These are phyloP conservation scores for Spea multiplicata DNA, from an alignment of 2,113 vertebrate genomes.

Conservation along the genomic window DNA sequence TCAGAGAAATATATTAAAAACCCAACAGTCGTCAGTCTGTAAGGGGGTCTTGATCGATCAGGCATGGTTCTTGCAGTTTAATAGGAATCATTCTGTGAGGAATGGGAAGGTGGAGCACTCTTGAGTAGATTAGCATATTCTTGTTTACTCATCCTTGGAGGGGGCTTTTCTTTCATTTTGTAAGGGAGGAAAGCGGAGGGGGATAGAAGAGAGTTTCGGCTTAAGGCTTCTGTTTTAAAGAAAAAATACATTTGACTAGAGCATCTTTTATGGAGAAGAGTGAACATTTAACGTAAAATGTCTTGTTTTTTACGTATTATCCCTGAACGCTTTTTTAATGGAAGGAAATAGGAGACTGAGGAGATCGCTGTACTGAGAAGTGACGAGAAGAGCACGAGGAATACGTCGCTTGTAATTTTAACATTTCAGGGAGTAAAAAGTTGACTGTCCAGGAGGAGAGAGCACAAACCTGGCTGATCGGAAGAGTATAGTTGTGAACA, in stretches of 20 bases:
- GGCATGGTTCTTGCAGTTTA: conserved; percentile 88
- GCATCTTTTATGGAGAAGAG: conserved; percentile 76
- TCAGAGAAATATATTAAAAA: conserved; percentile 47
- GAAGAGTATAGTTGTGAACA: conserved; percentile 69
- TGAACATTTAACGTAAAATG: conserved; percentile 17
- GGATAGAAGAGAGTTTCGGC: conserved; percentile 76
- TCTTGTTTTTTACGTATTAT: too few species aligned
- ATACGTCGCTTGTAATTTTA: too few species aligned
- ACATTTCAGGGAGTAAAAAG: too few species aligned
- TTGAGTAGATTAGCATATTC: conserved; percentile 90
- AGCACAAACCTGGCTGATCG: conserved; percentile 75
- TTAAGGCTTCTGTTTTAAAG: conserved; percentile 96
- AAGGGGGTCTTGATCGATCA: conserved; percentile 81
- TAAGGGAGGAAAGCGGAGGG: conserved; percentile 72
- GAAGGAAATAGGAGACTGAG: too few species aligned
- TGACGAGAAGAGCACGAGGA: too few species aligned
- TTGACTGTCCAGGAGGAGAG: conserved; percentile 55
- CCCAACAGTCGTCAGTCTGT: conserved; percentile 61
- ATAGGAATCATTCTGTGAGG: conserved; percentile 95
- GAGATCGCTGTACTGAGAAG: too few species aligned
- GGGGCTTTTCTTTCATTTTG: conserved; percentile 86
- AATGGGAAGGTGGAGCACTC: conserved; percentile 93
- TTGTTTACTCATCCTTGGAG: conserved; percentile 88
- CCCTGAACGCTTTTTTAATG: too few species aligned
- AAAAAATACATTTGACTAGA: conserved; percentile 82